These are phyloP conservation scores for Cephus pulcher DNA, from an alignment of 2,888 invertebrate genomes.

Conservation along the genomic window DNA sequence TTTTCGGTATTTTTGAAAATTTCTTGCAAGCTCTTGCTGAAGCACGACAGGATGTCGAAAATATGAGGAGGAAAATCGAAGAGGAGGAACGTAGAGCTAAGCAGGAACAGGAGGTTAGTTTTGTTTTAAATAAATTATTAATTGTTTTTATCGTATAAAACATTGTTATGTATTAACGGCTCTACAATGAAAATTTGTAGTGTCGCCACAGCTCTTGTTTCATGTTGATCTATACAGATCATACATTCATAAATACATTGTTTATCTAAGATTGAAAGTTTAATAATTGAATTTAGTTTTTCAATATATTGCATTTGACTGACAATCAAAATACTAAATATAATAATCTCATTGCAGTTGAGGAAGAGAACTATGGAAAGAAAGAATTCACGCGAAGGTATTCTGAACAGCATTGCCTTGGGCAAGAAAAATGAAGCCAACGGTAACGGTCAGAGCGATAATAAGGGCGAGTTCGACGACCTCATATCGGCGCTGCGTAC, in stretches of 20 bases:
- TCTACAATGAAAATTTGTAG: too few species aligned
- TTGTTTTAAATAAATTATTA: too few species aligned
- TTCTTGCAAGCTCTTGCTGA: conserved; percentile 87
- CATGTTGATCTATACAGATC: too few species aligned
- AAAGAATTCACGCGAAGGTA: conserved; percentile 83
- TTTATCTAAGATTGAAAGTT: too few species aligned
- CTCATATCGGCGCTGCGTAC: conserved; percentile 93
- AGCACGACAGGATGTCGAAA: conserved; percentile 90
- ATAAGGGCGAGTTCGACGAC: conserved; percentile 94
- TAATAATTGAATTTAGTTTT: background rate
- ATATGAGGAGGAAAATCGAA: conserved; percentile 82
- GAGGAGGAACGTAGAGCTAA: conserved; percentile 90
- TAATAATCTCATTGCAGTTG: conserved; percentile 66
- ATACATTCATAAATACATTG: too few species aligned
- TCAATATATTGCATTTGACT: background rate
- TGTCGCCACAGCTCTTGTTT: too few species aligned
- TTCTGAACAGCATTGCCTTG: conserved; percentile 80
- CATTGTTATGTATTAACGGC: background rate
- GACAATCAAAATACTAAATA: background rate
- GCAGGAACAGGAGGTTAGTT: conserved; percentile 84
- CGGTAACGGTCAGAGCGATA: conserved; percentile 71
- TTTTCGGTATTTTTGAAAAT: conserved; percentile 92
- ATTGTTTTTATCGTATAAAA: background rate
- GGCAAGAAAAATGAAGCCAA: conserved; percentile 73
- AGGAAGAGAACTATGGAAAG: conserved; percentile 90